phyloP scores from a whole-genome alignment of 2,888 invertebrate species.

The Leucozona laternaria region DNA sequence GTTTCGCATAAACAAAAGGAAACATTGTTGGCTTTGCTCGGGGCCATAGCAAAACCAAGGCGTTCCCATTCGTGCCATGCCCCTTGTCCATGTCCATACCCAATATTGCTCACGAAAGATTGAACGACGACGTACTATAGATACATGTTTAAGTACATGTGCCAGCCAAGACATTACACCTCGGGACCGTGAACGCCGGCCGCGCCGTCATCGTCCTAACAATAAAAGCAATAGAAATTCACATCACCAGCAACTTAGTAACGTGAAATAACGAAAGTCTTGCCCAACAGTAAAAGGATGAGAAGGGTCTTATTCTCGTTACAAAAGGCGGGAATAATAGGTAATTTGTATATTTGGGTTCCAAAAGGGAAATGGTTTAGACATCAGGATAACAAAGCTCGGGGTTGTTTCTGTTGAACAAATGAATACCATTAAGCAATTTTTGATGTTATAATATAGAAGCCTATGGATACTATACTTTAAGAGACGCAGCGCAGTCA shows the following conservation, averaged over 20 bases:
- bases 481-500: background rate
- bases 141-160: constrained; percentile 6
- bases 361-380: constrained; percentile 14
- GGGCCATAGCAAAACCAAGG: constrained; percentile 28
- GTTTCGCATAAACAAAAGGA: constrained; percentile 59
- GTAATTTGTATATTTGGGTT: constrained; percentile 35
- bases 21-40: constrained; percentile 39
- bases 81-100: background rate
- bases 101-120: constrained; percentile 41
- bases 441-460: constrained; percentile 49
- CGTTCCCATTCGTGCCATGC: constrained; percentile 13
- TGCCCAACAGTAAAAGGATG: constrained; percentile 17
- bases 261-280: constrained; percentile 26
- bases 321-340: constrained; percentile 16
- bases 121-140: background rate
- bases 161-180: constrained; percentile 37
- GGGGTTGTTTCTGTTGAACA: background rate
- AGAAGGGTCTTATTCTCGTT: constrained; percentile 1
- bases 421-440: constrained; percentile 33
- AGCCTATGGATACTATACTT: background rate
- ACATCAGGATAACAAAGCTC: constrained; percentile 1
- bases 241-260: constrained; percentile 19
- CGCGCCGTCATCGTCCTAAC: constrained; percentile 25
- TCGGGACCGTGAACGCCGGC: constrained; percentile 26
- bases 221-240: constrained; percentile 55